Evolutionary conservation across 2,888 invertebrate species (phyloP), one percentile per base, ranked within the genome.

Genomic region (Tenodera sinensis): DNA sequence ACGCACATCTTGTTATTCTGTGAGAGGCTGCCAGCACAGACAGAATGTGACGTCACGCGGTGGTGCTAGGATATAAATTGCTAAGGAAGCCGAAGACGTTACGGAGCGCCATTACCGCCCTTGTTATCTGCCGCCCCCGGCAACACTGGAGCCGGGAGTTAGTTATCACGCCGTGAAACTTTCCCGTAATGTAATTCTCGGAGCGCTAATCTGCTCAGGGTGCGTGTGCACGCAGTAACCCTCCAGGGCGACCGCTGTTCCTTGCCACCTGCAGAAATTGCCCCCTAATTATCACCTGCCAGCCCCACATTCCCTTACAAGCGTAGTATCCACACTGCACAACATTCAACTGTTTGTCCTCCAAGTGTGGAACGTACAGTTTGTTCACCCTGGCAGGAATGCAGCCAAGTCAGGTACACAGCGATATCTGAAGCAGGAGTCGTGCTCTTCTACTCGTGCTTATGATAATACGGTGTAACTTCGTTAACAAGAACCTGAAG

Each of bases 41-140:
- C 54, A 71, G 54, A 71, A 71, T 71, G 54, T 25, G 54, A 71
- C 25, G 54, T 25, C 54, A 20, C 54, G 15, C 54, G 54, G 42
- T 42, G 12, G n/a, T 83, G 3, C 28, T 87, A 34, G 42, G 87
- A 83, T 87, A 87, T 87, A 87, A 87, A 87, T 87, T 87, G 82
- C 87, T 83, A 87, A 87, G 87, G 87, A 82, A 87, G 87, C 87
- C 34, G 87, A 87, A 87, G 87, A 87, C 34, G 87, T 25, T 42
- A n/a, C 54, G 54, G 54, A 71, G 54, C 54, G 54, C 54, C 54
- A 71, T 71, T 71, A 71, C 54, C 54, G 54, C 25, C 54, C 87
- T 87, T 87, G 87, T 87, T 87, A 87, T 87, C 87, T 87, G 87
- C 42, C 84, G 25, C 86, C 86, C 30, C 87, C 82, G 87, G 87